Evolutionary conservation across 2,888 invertebrate genomes (phyloP), one percentile per base, ranked within the genome.

Genomic region (Sepioteuthis lessoniana): DNA sequence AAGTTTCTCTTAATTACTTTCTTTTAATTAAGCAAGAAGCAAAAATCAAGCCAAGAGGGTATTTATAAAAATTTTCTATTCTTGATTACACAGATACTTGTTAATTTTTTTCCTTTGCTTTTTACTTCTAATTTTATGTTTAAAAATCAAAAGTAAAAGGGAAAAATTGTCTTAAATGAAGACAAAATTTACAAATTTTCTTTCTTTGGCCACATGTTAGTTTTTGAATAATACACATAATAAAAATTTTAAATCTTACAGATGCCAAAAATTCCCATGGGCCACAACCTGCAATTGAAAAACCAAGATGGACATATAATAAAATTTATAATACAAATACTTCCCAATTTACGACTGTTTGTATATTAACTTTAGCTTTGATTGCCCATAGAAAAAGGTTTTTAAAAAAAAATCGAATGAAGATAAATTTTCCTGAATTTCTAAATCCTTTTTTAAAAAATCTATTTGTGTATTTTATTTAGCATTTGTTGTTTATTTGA

Each of bases 141-240:
- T n/a, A n/a, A n/a, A n/a, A n/a, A n/a, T n/a, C n/a, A n/a, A n/a
- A n/a, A n/a, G n/a, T n/a, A n/a, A n/a, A n/a, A n/a, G n/a, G n/a
- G n/a, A n/a, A 16, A n/a, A 76, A 76, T n/a, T n/a, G 76, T 55
- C 55, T 10, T 5, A 76, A 76, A 76, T 76, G 76, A 76, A 76
- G n/a, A n/a, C n/a, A 76, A 16, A 8, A 7, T 76, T 76, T 76
- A n/a, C 13, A 35, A 76, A 76, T n/a, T n/a, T 76, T 76, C n/a
- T 76, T 1, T 19, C n/a, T n/a, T n/a, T 35, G n/a, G 19, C n/a
- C n/a, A 35, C 76, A 76, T 76, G n/a, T 76, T 76, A 13, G n/a
- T n/a, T 76, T 76, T 76, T 16, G 76, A 76, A 76, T 76, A n/a
- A 76, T 76, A 76, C n/a, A 76, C n/a, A 76, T 76, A n/a, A n/a